Evolutionary conservation across 2,888 invertebrate genomes (phyloP).

Genomic region (Monochamus alternatus): DNA sequence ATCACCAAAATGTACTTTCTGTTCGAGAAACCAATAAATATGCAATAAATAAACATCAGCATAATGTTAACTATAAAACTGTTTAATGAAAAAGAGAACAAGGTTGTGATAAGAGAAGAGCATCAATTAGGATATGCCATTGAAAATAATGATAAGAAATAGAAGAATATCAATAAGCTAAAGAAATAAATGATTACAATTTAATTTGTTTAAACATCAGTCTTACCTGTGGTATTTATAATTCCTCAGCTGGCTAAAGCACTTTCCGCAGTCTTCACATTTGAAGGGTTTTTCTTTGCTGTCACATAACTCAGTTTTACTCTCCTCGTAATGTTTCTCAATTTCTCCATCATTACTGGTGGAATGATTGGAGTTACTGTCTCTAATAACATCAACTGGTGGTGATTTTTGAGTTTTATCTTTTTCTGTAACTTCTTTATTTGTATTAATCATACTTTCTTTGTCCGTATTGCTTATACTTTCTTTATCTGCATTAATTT

Average conservation of each 20-base stretch:
- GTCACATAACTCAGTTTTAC: slow-evolving; percentile 37
- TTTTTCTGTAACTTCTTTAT: background rate
- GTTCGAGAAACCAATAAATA: too few relatives aligned
- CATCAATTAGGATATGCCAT: too few relatives aligned
- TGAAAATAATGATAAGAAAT: too few relatives aligned
- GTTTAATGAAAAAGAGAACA: too few relatives aligned
- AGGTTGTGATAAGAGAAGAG: too few relatives aligned
- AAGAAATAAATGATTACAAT: too few relatives aligned
- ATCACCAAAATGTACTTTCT: too few relatives aligned
- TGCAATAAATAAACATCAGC: too few relatives aligned
- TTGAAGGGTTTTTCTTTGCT: slow-evolving; percentile 75
- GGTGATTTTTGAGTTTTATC: background rate
- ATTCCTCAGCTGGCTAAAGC: slow-evolving; percentile 87
- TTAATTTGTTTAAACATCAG: too few relatives aligned
- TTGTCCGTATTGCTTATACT: slow-evolving; percentile 5
- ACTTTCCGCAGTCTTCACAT: slow-evolving; percentile 85
- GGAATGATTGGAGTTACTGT: slow-evolving; percentile 34
- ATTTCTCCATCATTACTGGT: slow-evolving; percentile 33
- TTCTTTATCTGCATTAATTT: background rate
- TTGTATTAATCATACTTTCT: slow-evolving; percentile 26
- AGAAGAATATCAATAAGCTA: too few relatives aligned
- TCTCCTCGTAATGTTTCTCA: slow-evolving; percentile 41
- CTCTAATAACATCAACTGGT: slow-evolving; percentile 22
- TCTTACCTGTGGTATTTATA: slow-evolving; percentile 83
- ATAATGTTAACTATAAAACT: too few relatives aligned